Evolutionary conservation across 2,797 vertebrate species (phyloP).

Genomic region (Okamejei kenojei): DNA sequence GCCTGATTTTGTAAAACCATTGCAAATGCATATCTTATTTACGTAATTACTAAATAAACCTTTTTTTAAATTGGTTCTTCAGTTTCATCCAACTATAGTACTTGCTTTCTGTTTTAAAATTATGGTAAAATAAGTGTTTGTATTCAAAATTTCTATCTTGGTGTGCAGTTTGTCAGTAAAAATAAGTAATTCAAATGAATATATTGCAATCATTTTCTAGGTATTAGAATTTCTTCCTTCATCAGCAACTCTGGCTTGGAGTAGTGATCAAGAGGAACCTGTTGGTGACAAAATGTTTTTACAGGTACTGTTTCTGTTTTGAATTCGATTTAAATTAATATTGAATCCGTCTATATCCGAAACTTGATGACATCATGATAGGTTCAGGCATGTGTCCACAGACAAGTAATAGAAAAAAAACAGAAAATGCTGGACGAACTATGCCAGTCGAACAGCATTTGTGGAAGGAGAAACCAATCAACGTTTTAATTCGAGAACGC

Average conservation of each 20-base stretch:
- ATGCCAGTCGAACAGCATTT: no score
- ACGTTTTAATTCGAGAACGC: no score
- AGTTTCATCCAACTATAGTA: not conserved
- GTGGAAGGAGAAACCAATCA: no score
- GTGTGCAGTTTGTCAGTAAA: not conserved
- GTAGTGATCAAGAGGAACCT: slow-evolving; percentile 37
- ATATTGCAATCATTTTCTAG: slow-evolving; percentile 4
- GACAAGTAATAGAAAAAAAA: not conserved
- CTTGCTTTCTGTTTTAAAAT: not conserved
- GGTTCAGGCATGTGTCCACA: not conserved
- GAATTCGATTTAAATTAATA: not conserved
- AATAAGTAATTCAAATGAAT: not conserved
- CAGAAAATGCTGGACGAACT: no score
- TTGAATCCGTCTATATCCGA: not conserved
- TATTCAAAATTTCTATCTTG: not conserved
- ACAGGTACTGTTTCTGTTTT: not conserved
- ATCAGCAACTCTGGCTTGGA: slow-evolving; percentile 38
- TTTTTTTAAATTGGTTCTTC: not conserved
- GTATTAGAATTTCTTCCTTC: slow-evolving; percentile 39
- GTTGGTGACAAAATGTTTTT: not conserved
- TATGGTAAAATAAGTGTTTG: not conserved
- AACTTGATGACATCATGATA: not conserved
- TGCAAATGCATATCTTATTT: not conserved
- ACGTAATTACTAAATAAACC: not conserved
- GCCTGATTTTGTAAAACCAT: not conserved